Percentiles rank a stretch among this genome's conserved stretches.
phyloP scores from a whole-genome alignment of 2,113 vertebrate species.

The Zosterops borbonicus region DNA sequence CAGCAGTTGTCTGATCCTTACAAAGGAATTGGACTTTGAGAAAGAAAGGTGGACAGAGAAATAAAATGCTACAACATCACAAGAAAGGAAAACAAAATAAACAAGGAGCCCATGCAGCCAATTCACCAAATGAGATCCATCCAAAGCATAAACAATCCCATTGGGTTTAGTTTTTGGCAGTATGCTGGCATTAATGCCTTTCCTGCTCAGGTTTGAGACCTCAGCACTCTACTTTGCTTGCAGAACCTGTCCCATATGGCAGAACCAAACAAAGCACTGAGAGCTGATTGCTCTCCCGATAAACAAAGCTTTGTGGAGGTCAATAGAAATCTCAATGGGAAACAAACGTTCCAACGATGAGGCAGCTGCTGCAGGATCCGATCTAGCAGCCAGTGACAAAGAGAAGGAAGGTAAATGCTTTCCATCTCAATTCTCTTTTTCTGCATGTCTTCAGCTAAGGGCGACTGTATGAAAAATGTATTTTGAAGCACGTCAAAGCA shows the following conservation, averaged over 20 bases:
- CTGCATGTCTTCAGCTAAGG: background rate
- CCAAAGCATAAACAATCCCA: background rate
- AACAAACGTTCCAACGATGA: constrained; percentile 5
- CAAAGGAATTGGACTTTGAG: background rate
- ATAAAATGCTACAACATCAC: background rate
- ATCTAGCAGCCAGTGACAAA: background rate
- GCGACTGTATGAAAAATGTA: background rate
- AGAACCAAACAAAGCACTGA: background rate
- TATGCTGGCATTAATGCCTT: background rate
- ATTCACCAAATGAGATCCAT: constrained; percentile 7
- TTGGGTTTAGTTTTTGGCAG: background rate
- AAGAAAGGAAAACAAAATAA: background rate
- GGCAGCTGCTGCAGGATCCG: background rate
- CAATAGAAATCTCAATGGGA: background rate
- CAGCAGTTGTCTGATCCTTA: background rate
- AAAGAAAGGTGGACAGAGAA: background rate
- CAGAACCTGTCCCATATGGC: background rate
- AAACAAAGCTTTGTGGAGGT: background rate
- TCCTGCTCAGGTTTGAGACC: background rate
- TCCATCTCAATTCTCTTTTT: background rate
- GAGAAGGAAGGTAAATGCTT: background rate
- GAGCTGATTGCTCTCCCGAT: background rate
- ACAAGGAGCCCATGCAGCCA: background rate
- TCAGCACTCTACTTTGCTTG: background rate
- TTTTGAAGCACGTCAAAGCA: background rate